A percentile compares a stretch with the other conserved stretches of the same genome.
These are phyloP conservation scores for Hycleus phaleratus DNA, from an alignment of 1,140 invertebrate species.

Conservation along the genomic window DNA sequence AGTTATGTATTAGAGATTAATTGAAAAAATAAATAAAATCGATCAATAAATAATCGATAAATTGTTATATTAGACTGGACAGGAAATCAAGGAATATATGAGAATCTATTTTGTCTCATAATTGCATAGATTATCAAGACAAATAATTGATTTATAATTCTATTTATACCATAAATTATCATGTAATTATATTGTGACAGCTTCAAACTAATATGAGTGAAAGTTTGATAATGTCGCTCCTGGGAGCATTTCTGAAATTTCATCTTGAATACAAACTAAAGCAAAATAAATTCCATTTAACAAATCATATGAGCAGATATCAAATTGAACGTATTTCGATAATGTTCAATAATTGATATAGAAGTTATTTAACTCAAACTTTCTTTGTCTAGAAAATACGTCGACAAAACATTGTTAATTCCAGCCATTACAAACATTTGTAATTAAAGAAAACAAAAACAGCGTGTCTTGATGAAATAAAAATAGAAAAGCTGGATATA, in stretches of 20 bases:
- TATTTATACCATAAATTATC: slow-evolving; percentile 15
- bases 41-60: neutral
- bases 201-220: slow-evolving; percentile 12
- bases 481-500: too few species aligned
- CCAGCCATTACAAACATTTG: too few species aligned
- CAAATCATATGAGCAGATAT: neutral
- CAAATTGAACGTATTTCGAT: neutral
- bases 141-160: slow-evolving; percentile 10
- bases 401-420: too few species aligned
- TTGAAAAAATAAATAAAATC: too few species aligned
- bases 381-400: too few species aligned
- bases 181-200: slow-evolving; percentile 16
- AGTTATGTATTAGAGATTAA: too few species aligned
- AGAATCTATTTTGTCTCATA: neutral
- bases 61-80: neutral
- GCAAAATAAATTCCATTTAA: neutral
- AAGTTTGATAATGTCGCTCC: slow-evolving; percentile 9
- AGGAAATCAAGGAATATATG: neutral
- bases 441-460: too few species aligned
- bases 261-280: neutral
- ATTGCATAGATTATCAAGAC: slow-evolving; percentile 14
- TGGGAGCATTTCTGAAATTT: slow-evolving; percentile 3
- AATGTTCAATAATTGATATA: neutral
- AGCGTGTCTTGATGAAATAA: too few species aligned
- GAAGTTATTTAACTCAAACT: too few species aligned